Percentiles rank a stretch among this genome's conserved stretches.
These are phyloP conservation scores for Podiceps cristatus DNA, from an alignment of 2,113 vertebrate genomes.

Conservation along the genomic window DNA sequence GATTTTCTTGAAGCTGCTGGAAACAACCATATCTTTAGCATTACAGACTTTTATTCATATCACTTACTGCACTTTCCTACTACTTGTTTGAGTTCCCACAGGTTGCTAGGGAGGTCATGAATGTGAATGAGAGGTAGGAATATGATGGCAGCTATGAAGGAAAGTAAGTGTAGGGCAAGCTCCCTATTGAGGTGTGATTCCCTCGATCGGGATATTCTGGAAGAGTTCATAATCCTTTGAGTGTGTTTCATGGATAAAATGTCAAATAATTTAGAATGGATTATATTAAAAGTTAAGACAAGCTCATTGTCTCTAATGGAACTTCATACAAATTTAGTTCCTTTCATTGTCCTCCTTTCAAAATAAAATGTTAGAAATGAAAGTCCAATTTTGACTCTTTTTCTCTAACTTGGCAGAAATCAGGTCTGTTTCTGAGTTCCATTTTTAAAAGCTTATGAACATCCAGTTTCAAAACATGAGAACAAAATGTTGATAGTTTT, in stretches of 20 bases:
- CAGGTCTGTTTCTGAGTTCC: background rate
- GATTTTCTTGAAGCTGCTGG: background rate
- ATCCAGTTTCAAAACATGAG: background rate
- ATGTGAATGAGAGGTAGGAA: background rate
- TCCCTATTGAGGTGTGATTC: background rate
- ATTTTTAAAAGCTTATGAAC: background rate
- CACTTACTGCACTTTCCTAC: background rate
- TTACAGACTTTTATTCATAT: background rate
- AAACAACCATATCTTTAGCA: background rate
- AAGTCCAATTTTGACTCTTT: background rate
- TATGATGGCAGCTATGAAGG: background rate
- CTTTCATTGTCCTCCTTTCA: background rate
- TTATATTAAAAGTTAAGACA: background rate
- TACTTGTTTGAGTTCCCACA: background rate
- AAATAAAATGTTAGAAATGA: background rate
- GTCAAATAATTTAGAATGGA: background rate
- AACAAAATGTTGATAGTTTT: background rate
- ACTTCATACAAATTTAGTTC: background rate
- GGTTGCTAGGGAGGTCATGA: background rate
- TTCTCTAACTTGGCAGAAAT: background rate
- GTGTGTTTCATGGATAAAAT: background rate
- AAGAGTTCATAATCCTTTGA: background rate
- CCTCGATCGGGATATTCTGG: background rate
- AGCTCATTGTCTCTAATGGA: background rate
- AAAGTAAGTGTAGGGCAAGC: background rate